Percentiles rank a stretch among this genome's conserved stretches.
Evolutionary conservation across 1,140 invertebrate genomes (phyloP).

Genomic region (Popillia japonica): DNA sequence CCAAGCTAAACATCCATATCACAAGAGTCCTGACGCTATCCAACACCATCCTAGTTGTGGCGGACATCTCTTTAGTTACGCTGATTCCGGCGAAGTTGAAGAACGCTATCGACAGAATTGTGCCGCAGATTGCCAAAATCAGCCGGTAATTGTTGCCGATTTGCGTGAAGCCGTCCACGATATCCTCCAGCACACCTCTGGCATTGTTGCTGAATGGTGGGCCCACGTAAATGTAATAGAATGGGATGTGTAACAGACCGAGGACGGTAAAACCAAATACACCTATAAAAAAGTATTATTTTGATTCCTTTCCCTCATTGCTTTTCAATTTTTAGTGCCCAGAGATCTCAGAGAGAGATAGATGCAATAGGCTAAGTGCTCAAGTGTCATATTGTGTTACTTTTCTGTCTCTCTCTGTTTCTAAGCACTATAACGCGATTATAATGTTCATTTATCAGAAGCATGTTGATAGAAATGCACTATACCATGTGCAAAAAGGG

Average conservation of each 20-base stretch:
- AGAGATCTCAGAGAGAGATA: too few species aligned
- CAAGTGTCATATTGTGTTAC: too few species aligned
- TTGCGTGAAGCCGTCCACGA: slow-evolving; percentile 84
- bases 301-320: too few species aligned
- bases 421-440: too few species aligned
- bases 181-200: slow-evolving; percentile 83
- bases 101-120: slow-evolving; percentile 92
- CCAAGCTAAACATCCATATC: slow-evolving; percentile 85
- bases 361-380: too few species aligned
- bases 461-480: too few species aligned
- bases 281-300: slow-evolving; percentile 63
- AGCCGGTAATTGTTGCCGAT: slow-evolving; percentile 74
- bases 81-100: slow-evolving; percentile 96
- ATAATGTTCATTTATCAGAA: too few species aligned
- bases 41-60: slow-evolving; percentile 91
- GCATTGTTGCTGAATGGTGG: slow-evolving; percentile 81
- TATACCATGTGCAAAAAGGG: too few species aligned
- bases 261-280: slow-evolving; percentile 87
- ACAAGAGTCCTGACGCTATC: slow-evolving; percentile 90
- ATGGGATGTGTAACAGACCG: slow-evolving; percentile 77
- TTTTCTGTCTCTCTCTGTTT: too few species aligned
- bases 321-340: too few species aligned
- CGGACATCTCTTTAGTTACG: slow-evolving; percentile 93
- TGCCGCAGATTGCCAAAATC: slow-evolving; percentile 73
- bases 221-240: slow-evolving; percentile 83